Conservation (phyloP, 1,140 invertebrate species). For the Drosophila rufa region DNA sequence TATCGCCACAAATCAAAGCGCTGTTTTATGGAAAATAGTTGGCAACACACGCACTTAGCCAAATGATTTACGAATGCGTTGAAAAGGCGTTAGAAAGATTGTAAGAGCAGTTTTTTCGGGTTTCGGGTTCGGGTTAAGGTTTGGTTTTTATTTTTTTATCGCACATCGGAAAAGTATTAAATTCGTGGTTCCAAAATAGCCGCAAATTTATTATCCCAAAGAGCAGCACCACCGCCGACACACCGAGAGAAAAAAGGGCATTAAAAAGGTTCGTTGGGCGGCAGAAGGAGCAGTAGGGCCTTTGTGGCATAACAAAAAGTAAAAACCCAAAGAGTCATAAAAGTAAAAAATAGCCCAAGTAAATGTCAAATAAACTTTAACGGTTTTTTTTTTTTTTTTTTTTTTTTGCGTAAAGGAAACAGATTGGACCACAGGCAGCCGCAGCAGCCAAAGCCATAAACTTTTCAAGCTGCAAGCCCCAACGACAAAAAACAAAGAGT, state of each 20-base stretch:
- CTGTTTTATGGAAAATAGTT: constrained; percentile 73
- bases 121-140: constrained; percentile 8
- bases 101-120: constrained; percentile 6
- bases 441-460: constrained; percentile 62
- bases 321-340: constrained; percentile 73
- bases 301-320: constrained; percentile 51
- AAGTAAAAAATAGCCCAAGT: constrained; percentile 84
- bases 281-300: background rate
- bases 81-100: constrained; percentile 65
- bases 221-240: background rate
- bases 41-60: constrained; percentile 62
- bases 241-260: constrained; percentile 24
- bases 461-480: constrained; percentile 39
- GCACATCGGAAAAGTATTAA: constrained; percentile 61
- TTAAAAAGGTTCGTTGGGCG: constrained; percentile 16
- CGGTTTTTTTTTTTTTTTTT: constrained; percentile 61
- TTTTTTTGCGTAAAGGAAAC: constrained; percentile 18
- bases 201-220: constrained; percentile 66
- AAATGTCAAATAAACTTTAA: constrained; percentile 84
- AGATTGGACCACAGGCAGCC: constrained; percentile 45
- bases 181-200: constrained; percentile 65
- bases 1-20: constrained; percentile 56
- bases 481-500: constrained; percentile 15
- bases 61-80: constrained; percentile 76
- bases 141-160: constrained; percentile 27